Evolutionary conservation across 2,113 vertebrate species (phyloP), one percentile per base, ranked within the genome.

Genomic region (Benitochromis conjunctus): DNA sequence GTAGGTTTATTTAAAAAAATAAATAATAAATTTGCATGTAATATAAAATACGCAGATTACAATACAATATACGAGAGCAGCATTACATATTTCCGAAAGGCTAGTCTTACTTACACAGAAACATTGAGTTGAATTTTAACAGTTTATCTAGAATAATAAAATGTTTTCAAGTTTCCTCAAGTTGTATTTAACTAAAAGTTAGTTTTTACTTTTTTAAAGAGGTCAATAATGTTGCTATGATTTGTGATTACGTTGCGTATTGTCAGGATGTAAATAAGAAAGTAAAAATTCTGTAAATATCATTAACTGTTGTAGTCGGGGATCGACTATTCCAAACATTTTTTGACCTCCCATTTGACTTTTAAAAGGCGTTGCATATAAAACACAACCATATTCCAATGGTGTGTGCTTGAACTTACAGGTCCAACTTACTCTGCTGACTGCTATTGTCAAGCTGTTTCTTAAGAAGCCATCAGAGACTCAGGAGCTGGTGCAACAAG

Each of bases 391-490:
- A 14, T n/a, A 18, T 19, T 41, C 0, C 12, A 69, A 71, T 4
- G 13, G 3, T 9, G 53, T 18, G 2, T 77, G 31, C 5, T 85
- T 4, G 56, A 13, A 29, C n/a, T 3, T 69, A 57, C 90, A 99
- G 98, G 98, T 99, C 53, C 98, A 99, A 94, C 97, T 99, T 80
- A 99, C 98, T 53, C 94, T 99, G 26, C 96, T 99, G 91, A 99
- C 98, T 1, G 98, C 98, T 18, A 99, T 99, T 76, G 98, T 99
- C 89, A 99, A 99, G 92, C 95, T 99, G 53, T 99, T 99, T 95
- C 94, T 99, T 48, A 99, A 99, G 91, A 99, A 99, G 90, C 98
- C 98, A 4, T 99, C 98, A 1, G 98, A 99, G 96, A 99, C 98
- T 1, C 98, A 99, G 93, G 98, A 99, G 95, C 90, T 99, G 92